A percentile compares a stretch with the other conserved stretches of the same genome.
Evolutionary conservation across 2,888 invertebrate species (phyloP).

Genomic region (Euspilapteryx auroguttella): DNA sequence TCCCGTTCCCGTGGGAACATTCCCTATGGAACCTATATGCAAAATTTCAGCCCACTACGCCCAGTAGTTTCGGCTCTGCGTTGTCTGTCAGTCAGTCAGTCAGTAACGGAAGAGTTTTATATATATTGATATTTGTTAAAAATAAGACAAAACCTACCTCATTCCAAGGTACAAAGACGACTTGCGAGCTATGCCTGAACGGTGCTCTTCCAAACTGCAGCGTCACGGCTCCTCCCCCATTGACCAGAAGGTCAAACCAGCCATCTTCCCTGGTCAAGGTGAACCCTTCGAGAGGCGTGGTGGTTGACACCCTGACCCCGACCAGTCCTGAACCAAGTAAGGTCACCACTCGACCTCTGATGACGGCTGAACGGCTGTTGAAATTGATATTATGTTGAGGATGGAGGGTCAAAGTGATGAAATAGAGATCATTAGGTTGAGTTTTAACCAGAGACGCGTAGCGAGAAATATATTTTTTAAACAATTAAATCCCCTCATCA

Average conservation of each 20-base stretch:
- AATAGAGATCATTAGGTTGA: too few species aligned
- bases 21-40: too few species aligned
- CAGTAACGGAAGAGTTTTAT: too few species aligned
- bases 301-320: constrained; percentile 94
- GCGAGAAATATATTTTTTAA: too few species aligned
- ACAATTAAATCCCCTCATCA: too few species aligned
- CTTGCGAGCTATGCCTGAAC: constrained; percentile 84
- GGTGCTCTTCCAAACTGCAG: constrained; percentile 92
- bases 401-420: too few species aligned
- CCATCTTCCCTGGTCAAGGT: constrained; percentile 91
- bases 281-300: constrained; percentile 93
- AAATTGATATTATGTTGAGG: constrained; percentile 8
- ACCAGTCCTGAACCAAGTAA: constrained; percentile 90
- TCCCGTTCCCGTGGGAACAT: too few species aligned
- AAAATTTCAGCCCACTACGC: too few species aligned
- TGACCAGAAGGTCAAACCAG: constrained; percentile 97
- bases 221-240: constrained; percentile 97
- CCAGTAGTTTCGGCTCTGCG: not conserved
- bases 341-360: constrained; percentile 92
- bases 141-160: constrained; percentile 58
- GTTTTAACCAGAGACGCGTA: too few species aligned
- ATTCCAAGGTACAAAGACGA: constrained; percentile 95
- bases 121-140: too few species aligned
- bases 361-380: constrained; percentile 92
- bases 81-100: not conserved